A percentile compares a stretch with the other conserved stretches of the same genome.
Evolutionary conservation across 2,888 invertebrate genomes (phyloP).

Genomic region (Megamerina dolium): DNA sequence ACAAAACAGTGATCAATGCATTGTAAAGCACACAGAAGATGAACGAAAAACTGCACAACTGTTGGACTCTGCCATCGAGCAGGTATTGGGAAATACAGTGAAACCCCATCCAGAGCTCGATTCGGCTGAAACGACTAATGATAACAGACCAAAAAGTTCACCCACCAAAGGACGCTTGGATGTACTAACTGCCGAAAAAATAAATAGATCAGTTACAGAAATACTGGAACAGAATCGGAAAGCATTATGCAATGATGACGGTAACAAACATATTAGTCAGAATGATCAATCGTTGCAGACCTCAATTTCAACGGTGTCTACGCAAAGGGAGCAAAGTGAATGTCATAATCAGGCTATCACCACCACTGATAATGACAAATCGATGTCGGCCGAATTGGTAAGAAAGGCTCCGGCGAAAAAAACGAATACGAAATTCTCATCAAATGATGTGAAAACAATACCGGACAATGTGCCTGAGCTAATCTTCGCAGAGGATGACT

Average conservation of each 20-base stretch:
- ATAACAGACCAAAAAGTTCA: too few relatives aligned
- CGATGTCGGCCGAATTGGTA: neutral
- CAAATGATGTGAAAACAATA: slow-evolving; percentile 6
- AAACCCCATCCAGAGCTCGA: too few relatives aligned
- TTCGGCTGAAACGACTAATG: too few relatives aligned
- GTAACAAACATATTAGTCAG: neutral
- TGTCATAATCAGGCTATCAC: too few relatives aligned
- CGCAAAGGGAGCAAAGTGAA: too few relatives aligned
- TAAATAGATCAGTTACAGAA: slow-evolving; percentile 8
- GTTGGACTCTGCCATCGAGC: slow-evolving; percentile 6
- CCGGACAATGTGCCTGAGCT: slow-evolving; percentile 12
- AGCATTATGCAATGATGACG: neutral
- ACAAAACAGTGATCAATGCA: too few relatives aligned
- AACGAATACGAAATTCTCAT: neutral
- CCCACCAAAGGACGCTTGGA: too few relatives aligned
- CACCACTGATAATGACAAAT: too few relatives aligned
- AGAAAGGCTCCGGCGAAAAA: neutral
- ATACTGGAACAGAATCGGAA: neutral
- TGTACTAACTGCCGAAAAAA: slow-evolving; percentile 9
- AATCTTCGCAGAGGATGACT: slow-evolving; percentile 11
- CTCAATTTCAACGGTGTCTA: neutral
- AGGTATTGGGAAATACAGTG: slow-evolving; percentile 3
- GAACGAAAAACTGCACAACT: slow-evolving; percentile 8
- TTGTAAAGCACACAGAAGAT: too few relatives aligned
- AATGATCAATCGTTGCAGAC: neutral